A percentile compares a stretch with the other conserved stretches of the same genome.
Evolutionary conservation across 2,113 vertebrate genomes (phyloP).

Genomic region (Malaclemys terrapin): DNA sequence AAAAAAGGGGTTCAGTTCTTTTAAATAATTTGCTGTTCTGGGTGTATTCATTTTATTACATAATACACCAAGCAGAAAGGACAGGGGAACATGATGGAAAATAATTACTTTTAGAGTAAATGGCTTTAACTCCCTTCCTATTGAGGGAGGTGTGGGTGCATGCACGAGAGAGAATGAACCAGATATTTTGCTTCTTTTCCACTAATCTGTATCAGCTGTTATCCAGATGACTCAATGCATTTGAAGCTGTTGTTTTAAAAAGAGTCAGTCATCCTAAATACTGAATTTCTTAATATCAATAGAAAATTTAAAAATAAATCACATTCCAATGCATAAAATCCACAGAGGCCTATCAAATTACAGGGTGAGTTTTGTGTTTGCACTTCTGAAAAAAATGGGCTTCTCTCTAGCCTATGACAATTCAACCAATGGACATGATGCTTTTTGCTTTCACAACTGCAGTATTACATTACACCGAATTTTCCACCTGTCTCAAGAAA

Average conservation of each 20-base stretch:
- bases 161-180: neutral
- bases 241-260: neutral
- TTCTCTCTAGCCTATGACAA: neutral
- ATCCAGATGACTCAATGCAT: neutral
- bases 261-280: neutral
- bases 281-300: neutral
- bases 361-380: neutral
- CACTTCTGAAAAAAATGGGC: neutral
- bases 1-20: neutral
- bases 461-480: neutral
- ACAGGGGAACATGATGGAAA: neutral
- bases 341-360: neutral
- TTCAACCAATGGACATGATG: neutral
- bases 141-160: neutral
- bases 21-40: neutral
- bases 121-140: neutral
- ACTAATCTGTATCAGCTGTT: neutral
- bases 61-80: neutral
- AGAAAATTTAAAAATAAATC: neutral
- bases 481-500: neutral
- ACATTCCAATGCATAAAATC: neutral
- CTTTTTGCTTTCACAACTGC: neutral
- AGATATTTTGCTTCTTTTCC: neutral
- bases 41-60: neutral
- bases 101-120: neutral